phyloP scores from a whole-genome alignment of 2,113 vertebrate species.

The Galbula dea region DNA sequence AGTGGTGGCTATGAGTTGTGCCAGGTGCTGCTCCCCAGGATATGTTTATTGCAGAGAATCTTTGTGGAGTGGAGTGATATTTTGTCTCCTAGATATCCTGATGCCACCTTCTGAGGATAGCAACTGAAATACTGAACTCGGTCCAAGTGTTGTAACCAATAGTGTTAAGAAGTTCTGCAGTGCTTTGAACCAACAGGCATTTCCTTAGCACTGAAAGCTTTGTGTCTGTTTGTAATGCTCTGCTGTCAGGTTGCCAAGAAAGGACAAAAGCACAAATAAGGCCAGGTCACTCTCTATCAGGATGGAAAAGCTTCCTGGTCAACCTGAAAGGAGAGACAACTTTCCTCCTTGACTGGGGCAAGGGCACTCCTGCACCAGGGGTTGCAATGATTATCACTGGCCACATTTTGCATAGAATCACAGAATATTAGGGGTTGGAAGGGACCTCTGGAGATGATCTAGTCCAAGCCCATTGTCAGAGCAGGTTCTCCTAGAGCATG shows the following conservation, averaged over 20 bases:
- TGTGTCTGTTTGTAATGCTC: not conserved
- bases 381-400: not conserved
- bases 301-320: not conserved
- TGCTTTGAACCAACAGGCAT: not conserved
- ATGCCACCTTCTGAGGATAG: not conserved
- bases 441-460: too few species aligned
- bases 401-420: too few species aligned
- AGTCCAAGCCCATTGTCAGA: too few species aligned
- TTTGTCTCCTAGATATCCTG: not conserved
- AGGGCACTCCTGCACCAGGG: not conserved
- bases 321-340: not conserved
- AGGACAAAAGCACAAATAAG: not conserved
- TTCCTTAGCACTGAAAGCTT: not conserved
- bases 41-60: not conserved
- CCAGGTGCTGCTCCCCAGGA: not conserved
- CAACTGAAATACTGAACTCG: not conserved
- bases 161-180: not conserved
- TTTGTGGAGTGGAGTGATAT: not conserved
- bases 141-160: not conserved
- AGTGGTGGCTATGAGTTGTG: accelerated
- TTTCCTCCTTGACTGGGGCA: not conserved
- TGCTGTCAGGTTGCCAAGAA: not conserved
- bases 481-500: too few species aligned
- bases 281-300: not conserved
- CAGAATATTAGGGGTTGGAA: too few species aligned